Percentiles rank a stretch among this genome's conserved stretches.
These are phyloP conservation scores for Panthera uncia DNA, from an alignment of 2,113 vertebrate species.

Conservation along the genomic window DNA sequence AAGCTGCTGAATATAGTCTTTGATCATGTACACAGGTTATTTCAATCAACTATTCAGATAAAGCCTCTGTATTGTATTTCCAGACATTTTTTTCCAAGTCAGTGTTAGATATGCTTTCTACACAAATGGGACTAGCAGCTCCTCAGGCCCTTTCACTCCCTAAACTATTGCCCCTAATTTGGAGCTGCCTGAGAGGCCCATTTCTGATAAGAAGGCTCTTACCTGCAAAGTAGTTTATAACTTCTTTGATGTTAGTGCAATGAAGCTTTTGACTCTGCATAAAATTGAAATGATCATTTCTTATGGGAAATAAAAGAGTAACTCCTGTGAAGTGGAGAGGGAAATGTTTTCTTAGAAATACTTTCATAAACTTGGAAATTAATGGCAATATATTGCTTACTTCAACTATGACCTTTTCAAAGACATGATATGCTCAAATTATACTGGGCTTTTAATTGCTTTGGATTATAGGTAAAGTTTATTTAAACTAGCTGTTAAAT, in stretches of 20 bases:
- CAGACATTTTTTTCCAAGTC: background rate
- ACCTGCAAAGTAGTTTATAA: background rate
- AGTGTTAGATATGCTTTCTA: background rate
- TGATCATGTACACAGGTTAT: background rate
- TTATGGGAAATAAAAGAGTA: constrained; percentile 34
- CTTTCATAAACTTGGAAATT: constrained; percentile 40
- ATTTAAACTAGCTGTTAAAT: constrained; percentile 9
- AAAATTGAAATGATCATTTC: constrained; percentile 13
- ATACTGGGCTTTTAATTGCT: background rate
- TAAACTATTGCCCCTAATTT: background rate
- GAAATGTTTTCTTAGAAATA: constrained; percentile 47
- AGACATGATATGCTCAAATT: constrained; percentile 28
- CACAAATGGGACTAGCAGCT: background rate
- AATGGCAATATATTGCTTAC: constrained; percentile 34
- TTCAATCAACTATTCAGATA: background rate
- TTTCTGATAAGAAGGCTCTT: background rate
- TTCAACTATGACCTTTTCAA: constrained; percentile 54
- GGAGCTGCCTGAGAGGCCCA: background rate
- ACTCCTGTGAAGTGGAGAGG: background rate
- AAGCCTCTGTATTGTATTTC: background rate
- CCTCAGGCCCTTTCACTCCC: background rate
- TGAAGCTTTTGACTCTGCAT: background rate
- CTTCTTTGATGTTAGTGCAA: background rate
- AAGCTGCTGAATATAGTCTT: background rate
- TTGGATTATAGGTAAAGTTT: background rate